Conservation (phyloP, 2,888 invertebrate species). For the Meloe dianella region DNA sequence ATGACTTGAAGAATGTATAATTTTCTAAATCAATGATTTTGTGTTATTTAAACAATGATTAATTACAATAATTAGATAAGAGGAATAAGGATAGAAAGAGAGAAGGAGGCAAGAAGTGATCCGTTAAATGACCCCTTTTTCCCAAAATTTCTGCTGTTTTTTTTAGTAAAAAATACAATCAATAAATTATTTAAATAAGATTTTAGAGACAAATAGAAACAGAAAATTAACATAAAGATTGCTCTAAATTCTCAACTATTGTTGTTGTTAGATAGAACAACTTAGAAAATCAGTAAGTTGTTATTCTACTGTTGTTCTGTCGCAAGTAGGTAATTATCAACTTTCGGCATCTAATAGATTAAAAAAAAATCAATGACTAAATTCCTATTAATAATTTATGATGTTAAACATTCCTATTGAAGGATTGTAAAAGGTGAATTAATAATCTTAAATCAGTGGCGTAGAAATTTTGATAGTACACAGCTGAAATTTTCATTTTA, state of each 20-base stretch:
- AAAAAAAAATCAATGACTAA: constrained; percentile 5
- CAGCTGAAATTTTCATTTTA: background rate
- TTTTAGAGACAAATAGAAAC: background rate
- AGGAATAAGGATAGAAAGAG: background rate
- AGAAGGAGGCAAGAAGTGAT: background rate
- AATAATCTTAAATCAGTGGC: background rate
- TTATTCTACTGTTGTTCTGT: background rate
- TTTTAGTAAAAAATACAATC: background rate
- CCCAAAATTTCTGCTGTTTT: background rate
- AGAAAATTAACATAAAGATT: background rate
- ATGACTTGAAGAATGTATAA: background rate
- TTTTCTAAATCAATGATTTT: background rate
- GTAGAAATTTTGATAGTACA: too few relatives aligned
- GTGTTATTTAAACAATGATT: background rate
- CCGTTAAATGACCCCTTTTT: constrained; percentile 5
- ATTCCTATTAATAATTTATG: constrained; percentile 2
- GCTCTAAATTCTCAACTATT: background rate
- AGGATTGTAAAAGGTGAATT: background rate
- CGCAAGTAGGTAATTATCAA: background rate
- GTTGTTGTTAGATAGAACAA: background rate
- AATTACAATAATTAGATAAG: background rate
- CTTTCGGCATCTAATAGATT: background rate
- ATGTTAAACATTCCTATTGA: constrained; percentile 4
- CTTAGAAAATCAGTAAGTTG: background rate
- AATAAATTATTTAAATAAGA: background rate